Conservation (phyloP, 1,140 invertebrate genomes). For the Samia ricini region DNA sequence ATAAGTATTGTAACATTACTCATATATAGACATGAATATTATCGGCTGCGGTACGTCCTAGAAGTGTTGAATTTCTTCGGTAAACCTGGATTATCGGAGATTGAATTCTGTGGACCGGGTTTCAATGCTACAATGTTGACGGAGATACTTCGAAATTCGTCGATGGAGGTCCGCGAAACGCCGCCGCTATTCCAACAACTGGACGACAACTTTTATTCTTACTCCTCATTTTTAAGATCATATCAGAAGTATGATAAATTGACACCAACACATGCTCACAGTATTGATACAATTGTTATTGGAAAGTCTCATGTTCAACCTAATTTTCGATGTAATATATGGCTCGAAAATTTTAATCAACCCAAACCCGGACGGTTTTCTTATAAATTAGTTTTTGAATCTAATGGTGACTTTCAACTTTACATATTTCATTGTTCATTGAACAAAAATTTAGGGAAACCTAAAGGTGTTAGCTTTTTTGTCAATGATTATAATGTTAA, state of each 20-base stretch:
- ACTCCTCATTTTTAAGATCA: slow-evolving; percentile 77
- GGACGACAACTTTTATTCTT: slow-evolving; percentile 75
- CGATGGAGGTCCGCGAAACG: slow-evolving; percentile 66
- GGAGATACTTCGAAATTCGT: slow-evolving; percentile 65
- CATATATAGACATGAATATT: slow-evolving; percentile 88
- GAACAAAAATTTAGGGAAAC: slow-evolving; percentile 62
- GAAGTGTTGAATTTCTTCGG: slow-evolving; percentile 89
- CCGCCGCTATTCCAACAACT: slow-evolving; percentile 73
- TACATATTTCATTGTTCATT: slow-evolving; percentile 75
- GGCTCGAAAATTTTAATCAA: slow-evolving; percentile 75
- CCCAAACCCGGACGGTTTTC: slow-evolving; percentile 75
- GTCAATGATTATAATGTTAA: slow-evolving; percentile 71
- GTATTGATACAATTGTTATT: slow-evolving; percentile 75
- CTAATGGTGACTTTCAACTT: slow-evolving; percentile 52
- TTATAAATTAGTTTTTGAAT: slow-evolving; percentile 57
- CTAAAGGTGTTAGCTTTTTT: slow-evolving; percentile 77
- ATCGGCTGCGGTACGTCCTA: slow-evolving; percentile 84
- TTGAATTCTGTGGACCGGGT: slow-evolving; percentile 74
- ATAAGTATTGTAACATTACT: slow-evolving; percentile 84
- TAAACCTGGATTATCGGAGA: slow-evolving; percentile 74
- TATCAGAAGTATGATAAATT: slow-evolving; percentile 68
- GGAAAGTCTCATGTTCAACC: slow-evolving; percentile 60
- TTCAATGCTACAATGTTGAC: slow-evolving; percentile 72
- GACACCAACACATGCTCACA: slow-evolving; percentile 45
- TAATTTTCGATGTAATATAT: slow-evolving; percentile 77